Percentiles rank a stretch among this genome's conserved stretches.
Evolutionary conservation across 2,888 invertebrate species (phyloP).

Genomic region (Standfussiana lucernea): DNA sequence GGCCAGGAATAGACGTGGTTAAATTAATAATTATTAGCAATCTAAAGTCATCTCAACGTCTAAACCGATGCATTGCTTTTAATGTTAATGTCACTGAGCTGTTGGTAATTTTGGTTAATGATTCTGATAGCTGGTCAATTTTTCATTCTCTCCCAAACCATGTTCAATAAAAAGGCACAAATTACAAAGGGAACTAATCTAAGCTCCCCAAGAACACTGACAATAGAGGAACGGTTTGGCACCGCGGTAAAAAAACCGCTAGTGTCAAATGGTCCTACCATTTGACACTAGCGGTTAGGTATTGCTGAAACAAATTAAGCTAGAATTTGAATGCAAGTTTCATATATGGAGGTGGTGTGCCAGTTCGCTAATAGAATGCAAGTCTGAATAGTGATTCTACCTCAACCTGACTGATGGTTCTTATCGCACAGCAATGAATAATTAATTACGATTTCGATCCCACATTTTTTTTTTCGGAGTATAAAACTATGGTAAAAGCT

Average conservation of each 20-base stretch:
- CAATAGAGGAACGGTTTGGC: slow-evolving; percentile 68
- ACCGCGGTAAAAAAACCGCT: slow-evolving; percentile 54
- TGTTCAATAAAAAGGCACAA: slow-evolving; percentile 41
- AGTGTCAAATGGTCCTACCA: no score
- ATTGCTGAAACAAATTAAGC: slow-evolving; percentile 57
- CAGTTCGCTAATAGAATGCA: slow-evolving; percentile 35
- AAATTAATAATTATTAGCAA: background rate
- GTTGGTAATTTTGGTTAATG: background rate
- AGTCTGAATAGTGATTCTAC: slow-evolving; percentile 11
- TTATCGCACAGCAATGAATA: background rate
- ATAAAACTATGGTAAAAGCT: background rate
- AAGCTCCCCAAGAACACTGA: slow-evolving; percentile 54
- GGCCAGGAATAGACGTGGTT: background rate
- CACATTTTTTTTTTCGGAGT: background rate
- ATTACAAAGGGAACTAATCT: slow-evolving; percentile 42
- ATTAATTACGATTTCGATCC: background rate
- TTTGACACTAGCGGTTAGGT: slow-evolving; percentile 61
- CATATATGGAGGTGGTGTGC: slow-evolving; percentile 19
- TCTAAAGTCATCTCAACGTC: background rate
- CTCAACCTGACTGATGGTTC: slow-evolving; percentile 7
- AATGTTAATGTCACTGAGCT: background rate
- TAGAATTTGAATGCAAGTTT: slow-evolving; percentile 51
- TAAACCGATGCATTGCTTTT: background rate
- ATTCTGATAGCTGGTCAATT: background rate
- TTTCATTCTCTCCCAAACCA: background rate